Percentiles rank a stretch among this genome's conserved stretches.
These are phyloP conservation scores for Rhinatrema bivittatum DNA, from an alignment of 2,797 vertebrate species.

Conservation along the genomic window DNA sequence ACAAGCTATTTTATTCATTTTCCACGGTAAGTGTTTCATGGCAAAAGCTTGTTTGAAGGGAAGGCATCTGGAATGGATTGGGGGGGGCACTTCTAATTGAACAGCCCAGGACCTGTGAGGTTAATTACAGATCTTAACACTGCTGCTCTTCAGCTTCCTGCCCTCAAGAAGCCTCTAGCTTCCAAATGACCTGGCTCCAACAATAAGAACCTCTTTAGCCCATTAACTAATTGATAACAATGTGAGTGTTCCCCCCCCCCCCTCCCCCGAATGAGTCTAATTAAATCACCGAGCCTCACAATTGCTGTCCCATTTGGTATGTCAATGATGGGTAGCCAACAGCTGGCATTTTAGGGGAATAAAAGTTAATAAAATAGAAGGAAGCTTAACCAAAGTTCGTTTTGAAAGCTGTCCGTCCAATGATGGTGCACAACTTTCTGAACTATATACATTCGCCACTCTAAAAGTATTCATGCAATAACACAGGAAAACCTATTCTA, in stretches of 20 bases:
- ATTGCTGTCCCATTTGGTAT: conserved; percentile 63
- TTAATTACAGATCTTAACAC: conserved; percentile 73
- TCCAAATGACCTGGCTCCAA: conserved; percentile 70
- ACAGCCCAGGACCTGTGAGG: conserved; percentile 60
- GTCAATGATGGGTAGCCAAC: conserved; percentile 63
- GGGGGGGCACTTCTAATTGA: conserved; percentile 48
- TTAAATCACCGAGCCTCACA: conserved; percentile 68
- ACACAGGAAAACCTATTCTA: too few relatives aligned
- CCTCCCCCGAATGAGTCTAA: conserved; percentile 71
- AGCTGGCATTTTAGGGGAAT: conserved; percentile 55
- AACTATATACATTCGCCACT: conserved; percentile 52
- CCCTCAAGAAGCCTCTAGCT: conserved; percentile 62
- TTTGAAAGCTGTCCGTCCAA: conserved; percentile 64
- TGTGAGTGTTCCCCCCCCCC: conserved; percentile 69
- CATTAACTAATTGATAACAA: conserved; percentile 80
- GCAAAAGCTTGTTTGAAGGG: conserved; percentile 48
- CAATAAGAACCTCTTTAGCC: conserved; percentile 68
- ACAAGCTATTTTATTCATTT: conserved; percentile 35
- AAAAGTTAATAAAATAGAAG: conserved; percentile 67
- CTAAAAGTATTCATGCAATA: conserved; percentile 33
- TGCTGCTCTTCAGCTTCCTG: conserved; percentile 63
- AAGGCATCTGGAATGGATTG: conserved; percentile 50
- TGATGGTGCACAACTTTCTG: conserved; percentile 58
- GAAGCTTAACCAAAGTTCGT: conserved; percentile 60
- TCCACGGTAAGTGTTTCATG: conserved; percentile 48